phyloP scores from a whole-genome alignment of 2,797 vertebrate genomes.

The Microchirus variegatus region DNA sequence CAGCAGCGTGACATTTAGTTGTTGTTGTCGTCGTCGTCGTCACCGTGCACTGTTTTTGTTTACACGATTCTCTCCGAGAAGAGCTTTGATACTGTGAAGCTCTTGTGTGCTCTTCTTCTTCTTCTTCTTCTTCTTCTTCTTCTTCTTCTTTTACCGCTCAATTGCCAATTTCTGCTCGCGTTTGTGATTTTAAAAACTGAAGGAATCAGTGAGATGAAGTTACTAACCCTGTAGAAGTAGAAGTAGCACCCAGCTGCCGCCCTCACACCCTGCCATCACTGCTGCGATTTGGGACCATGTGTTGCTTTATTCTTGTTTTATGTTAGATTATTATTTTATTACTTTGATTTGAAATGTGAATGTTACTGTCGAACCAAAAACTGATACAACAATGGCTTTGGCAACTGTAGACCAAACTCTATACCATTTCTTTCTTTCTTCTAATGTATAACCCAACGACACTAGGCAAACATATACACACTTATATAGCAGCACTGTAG shows the following conservation, averaged over 20 bases:
- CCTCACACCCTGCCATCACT: constrained; percentile 50
- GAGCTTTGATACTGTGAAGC: constrained; percentile 1
- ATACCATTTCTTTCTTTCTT: constrained; percentile 34
- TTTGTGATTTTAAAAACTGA: constrained; percentile 14
- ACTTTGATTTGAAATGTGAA: constrained; percentile 61
- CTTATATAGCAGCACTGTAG: no score
- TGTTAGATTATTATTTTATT: constrained; percentile 26
- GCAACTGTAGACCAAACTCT: constrained; percentile 65
- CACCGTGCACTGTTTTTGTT: not conserved
- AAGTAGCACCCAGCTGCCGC: constrained; percentile 37
- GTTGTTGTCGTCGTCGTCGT: no score
- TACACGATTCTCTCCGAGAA: not conserved
- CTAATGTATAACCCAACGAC: constrained; percentile 11
- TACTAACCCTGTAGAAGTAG: constrained; percentile 27
- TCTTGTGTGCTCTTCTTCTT: not conserved
- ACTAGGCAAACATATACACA: constrained; percentile 24
- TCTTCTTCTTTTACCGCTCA: constrained; percentile 18
- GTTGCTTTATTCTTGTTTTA: constrained; percentile 28
- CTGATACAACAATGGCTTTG: constrained; percentile 12
- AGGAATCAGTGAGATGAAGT: constrained; percentile 45
- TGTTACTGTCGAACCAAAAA: constrained; percentile 46
- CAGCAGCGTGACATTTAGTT: not conserved
- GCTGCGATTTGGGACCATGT: constrained; percentile 78
- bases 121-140: no score
- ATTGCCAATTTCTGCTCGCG: not conserved